Evolutionary conservation across 2,113 vertebrate genomes (phyloP), one percentile per base, ranked within the genome.

Genomic region (Xyrauchen texanus): DNA sequence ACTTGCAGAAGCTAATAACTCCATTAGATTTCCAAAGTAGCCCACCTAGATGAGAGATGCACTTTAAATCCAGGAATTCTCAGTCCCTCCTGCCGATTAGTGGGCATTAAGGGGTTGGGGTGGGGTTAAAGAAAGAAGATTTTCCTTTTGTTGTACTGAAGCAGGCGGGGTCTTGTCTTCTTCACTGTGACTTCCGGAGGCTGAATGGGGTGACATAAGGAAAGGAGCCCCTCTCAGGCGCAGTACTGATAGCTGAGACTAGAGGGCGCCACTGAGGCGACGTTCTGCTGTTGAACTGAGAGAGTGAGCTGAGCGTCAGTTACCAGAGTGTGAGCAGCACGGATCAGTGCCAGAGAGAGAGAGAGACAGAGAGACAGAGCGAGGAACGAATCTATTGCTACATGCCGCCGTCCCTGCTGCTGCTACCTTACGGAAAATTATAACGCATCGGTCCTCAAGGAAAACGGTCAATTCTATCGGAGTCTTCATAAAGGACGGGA

Each of bases 261-360:
- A 84, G 87, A 80, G 82, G 84, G 87, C 82, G 87, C 81, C 67
- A 76, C 78, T 69, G 84, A 34, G 83, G 45, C 77, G 85, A 82
- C 66, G 77, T 63, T 73, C 85, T 74, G 82, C 58, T 34, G 67
- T 61, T 15, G 68, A 66, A 21, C 51, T 64, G 62, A 8, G 65
- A 44, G 60, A 74, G 58, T 34, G 68, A 73, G 55, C 66, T 58
- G 82, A 83, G 78, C 72, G 9, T 79, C 82, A 84, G 85, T 82
- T 82, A 84, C 79, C 85, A 85, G 68, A 85, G 67, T 76, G 71
- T 66, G 77, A 82, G 78, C 80, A 80, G 82, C 77, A 63, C 67
- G 52, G 74, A 57, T 62, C 68, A 34, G 77, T 70, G 58, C 62
- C 45, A 78, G 72, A 34, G 21, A 34, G 1, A 76, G 16, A 60